Conservation (phyloP, 30 jellyfish, hydroid and myxozoan species). For the Hydra vulgaris region DNA sequence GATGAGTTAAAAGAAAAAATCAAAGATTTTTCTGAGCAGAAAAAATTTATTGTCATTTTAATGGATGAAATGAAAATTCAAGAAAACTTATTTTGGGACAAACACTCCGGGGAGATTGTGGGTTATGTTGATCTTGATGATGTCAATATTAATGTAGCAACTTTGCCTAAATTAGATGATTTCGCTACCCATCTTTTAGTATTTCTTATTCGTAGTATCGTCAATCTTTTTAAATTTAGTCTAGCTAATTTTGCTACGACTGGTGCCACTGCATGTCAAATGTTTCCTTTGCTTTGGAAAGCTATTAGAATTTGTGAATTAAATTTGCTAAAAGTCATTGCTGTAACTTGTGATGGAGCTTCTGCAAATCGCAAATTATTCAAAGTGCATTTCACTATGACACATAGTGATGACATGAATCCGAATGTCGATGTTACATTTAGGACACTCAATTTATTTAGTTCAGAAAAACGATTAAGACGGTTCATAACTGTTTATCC, state of each 20-base stretch:
- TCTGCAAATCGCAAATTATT: constrained; percentile 36
- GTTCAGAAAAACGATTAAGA: constrained; percentile 25
- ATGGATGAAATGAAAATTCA: too few species aligned
- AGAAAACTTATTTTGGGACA: not conserved
- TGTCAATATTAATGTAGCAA: not conserved
- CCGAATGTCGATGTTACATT: constrained; percentile 32
- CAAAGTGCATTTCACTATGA: constrained; percentile 17
- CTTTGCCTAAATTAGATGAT: too few species aligned
- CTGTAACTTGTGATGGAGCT: constrained; percentile 66
- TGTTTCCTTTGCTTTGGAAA: too few species aligned
- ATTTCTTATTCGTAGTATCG: too few species aligned
- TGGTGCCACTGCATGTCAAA: too few species aligned
- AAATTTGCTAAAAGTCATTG: constrained; percentile 30
- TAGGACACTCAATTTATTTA: constrained; percentile 21
- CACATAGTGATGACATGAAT: constrained; percentile 18
- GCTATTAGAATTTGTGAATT: constrained; percentile 30
- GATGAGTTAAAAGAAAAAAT: too few species aligned
- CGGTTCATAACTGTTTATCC: constrained; percentile 26
- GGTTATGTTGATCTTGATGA: not conserved
- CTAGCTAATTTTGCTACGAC: too few species aligned
- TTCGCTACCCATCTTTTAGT: too few species aligned
- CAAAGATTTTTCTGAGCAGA: too few species aligned
- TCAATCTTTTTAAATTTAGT: too few species aligned
- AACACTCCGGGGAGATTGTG: constrained; percentile 1
- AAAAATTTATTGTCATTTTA: too few species aligned